Evolutionary conservation across 1,140 invertebrate genomes (phyloP), one percentile per base, ranked within the genome.

Genomic region (Drosophila nikananu): DNA sequence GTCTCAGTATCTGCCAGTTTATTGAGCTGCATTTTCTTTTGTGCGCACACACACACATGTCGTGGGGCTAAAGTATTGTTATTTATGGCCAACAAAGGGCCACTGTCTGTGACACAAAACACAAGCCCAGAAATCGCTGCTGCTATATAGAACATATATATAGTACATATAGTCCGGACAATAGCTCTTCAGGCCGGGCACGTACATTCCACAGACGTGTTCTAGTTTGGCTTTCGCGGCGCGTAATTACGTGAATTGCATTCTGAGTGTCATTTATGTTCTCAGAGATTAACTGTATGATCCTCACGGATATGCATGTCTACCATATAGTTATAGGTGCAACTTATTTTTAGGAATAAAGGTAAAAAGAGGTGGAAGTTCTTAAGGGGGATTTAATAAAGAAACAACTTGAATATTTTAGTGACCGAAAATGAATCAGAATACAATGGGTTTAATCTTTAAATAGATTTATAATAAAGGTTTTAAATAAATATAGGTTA

Each of bases 1-100:
- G 83, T 74, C 75, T 79, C 54, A 71, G 67, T 89, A 75, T 76
- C 67, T 71, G 84, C 63, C 72, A 74, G 80, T 87, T 87, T 89
- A 89, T 89, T 89, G 84, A 90, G 84, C 64, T 84, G 86, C 84
- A 86, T 78, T 89, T 83, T 71, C 78, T 77, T 71, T 73, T 86
- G 89, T 81, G 52, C 58, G 68, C 30, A 67, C 48, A 61, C 49
- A 71, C 48, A 52, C 66, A 54, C 19, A 21, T 41, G 35, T 60
- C 58, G n/a, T 5, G 19, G 25, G 44, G 27, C 49, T 42, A 49
- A 63, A 61, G 61, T 71, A 78, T 90, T 79, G 77, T 89, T 89
- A 66, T 90, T 81, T 76, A 90, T 81, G 76, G 25, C 44, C 44
- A 65, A 66, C 73, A 77, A 76, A 77, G 52, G 73, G 73, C 71